Base-by-base conservation (phyloP, 1,140 invertebrate species). In the Pararge aegeria region DNA sequence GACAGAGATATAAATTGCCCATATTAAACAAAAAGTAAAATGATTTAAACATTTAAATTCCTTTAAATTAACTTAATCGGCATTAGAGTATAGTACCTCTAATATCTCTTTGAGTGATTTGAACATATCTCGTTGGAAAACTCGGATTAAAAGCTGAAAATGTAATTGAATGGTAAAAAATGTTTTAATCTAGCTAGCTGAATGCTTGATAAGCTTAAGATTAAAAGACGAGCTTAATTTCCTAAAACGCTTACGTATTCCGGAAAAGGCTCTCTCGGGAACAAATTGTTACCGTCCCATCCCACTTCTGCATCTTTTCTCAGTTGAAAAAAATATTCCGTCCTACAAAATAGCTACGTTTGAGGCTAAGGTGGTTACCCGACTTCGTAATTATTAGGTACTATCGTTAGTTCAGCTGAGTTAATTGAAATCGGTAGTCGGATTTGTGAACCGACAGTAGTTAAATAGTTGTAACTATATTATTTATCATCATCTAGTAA, bases 201-300 rank as follows among this genome's bases (percentile, higher is more conserved):
- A 42, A 42, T 42, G 5, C 12, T 16, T 15, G 38, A 42, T 2
- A 6, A 42, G 38, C 38, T 42, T 42, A 12, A 42, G 38, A 42
- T 42, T 42, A 42, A 42, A 42, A 42, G 38, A 18, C 51, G 29
- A 54, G 58, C 20, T 61, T 61, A 61, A 61, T 61, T 61, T 61
- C 58, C 58, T 61, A 61, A 61, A 61, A 61, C 58, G 51, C 44
- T 61, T 54, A 61, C 42, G 58, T 54, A 61, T 61, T 61, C 58
- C 58, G 51, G 58, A 61, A 61, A 61, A 49, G 46, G 51, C 57
- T 53, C 57, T 46, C 40, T 44, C 10, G 57, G 50, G 57, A 42
- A 48, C 27, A 53, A 60, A 46, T 37, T 27, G 38, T 53, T 53
- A 53, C 24, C 50, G 38, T 37, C 30, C 40, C 44, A 15, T 50